These are phyloP conservation scores for Sebastes trivittatus DNA, from an alignment of 2,797 vertebrate genomes.

Conservation along the genomic window DNA sequence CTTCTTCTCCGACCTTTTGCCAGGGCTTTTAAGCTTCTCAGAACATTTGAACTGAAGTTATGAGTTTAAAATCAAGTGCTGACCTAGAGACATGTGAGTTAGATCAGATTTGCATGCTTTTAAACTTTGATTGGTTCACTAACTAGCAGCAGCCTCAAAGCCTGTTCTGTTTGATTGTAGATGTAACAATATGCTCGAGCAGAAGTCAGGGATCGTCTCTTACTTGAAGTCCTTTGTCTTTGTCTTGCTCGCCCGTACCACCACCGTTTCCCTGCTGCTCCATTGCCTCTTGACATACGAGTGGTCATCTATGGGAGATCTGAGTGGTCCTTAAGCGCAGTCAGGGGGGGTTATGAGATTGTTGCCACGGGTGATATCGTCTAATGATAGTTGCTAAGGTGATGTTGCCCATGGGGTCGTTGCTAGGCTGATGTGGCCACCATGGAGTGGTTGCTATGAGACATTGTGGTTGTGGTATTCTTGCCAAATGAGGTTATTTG, in stretches of 20 bases:
- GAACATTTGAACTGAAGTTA: not conserved
- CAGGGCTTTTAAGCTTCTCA: not conserved
- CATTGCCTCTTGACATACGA: constrained; percentile 14
- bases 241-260: not conserved
- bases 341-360: constrained; percentile 43
- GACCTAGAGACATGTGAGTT: not conserved
- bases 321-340: constrained; percentile 49
- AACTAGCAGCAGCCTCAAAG: not conserved
- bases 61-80: not conserved
- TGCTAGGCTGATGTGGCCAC: constrained; percentile 42
- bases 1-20: not conserved
- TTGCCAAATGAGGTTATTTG: not conserved
- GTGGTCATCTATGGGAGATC: constrained; percentile 19
- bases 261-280: constrained; percentile 1
- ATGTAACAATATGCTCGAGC: not conserved
- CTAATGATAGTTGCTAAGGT: constrained; percentile 62
- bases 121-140: not conserved
- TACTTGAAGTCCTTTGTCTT: not conserved
- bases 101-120: not conserved
- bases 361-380: constrained; percentile 59
- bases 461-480: not conserved
- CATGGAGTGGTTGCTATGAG: constrained; percentile 28
- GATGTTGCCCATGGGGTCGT: constrained; percentile 43
- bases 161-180: not conserved
- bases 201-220: not conserved